A percentile compares a stretch with the other conserved stretches of the same genome.
Evolutionary conservation across 2,888 invertebrate genomes (phyloP).

Genomic region (Drosophila multiciliata): DNA sequence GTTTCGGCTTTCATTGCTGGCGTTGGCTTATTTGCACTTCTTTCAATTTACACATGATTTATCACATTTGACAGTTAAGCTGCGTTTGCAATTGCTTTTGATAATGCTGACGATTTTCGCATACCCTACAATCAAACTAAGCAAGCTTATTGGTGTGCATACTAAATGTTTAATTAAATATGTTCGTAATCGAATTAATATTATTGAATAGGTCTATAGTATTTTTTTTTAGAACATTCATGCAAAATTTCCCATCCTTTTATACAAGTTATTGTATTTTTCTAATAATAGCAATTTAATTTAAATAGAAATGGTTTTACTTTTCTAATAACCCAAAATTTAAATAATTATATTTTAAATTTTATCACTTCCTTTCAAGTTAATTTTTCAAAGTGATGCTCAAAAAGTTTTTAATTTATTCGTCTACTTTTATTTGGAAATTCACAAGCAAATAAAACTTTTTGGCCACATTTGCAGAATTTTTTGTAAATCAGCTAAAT

Average conservation of each 20-base stretch:
- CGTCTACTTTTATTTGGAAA: neutral
- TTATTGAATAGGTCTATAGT: neutral
- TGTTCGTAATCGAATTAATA: neutral
- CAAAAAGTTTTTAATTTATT: neutral
- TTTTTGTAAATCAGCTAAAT: conserved; percentile 42
- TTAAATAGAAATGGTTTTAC: neutral
- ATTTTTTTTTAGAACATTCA: neutral
- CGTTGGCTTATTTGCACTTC: conserved; percentile 79
- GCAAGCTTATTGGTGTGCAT: conserved; percentile 6
- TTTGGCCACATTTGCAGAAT: conserved; percentile 34
- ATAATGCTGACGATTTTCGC: conserved; percentile 61
- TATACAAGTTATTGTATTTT: neutral
- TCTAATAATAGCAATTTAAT: neutral
- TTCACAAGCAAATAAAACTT: conserved; percentile 9
- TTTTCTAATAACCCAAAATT: neutral
- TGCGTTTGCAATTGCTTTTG: conserved; percentile 25
- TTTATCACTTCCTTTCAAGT: neutral
- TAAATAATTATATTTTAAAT: neutral
- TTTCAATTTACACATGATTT: conserved; percentile 80
- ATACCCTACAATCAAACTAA: conserved; percentile 34
- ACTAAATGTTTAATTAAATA: neutral
- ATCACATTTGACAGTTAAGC: conserved; percentile 76
- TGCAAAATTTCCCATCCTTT: neutral
- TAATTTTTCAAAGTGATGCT: neutral
- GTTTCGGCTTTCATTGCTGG: conserved; percentile 53